Percentiles rank a stretch among this genome's conserved stretches.
These are phyloP conservation scores for Lycia hirtaria DNA, from an alignment of 2,888 invertebrate genomes.

Conservation along the genomic window DNA sequence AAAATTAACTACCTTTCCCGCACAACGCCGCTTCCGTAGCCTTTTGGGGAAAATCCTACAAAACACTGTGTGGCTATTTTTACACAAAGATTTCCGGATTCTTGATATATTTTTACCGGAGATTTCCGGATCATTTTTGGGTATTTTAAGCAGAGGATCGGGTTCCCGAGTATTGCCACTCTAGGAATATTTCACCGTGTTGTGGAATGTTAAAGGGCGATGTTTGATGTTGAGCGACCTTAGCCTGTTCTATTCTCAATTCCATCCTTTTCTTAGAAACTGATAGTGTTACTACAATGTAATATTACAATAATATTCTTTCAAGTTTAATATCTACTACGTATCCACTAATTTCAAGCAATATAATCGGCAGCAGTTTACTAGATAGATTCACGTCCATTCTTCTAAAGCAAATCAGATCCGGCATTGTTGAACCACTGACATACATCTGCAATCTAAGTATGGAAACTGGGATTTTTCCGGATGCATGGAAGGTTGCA, in stretches of 20 bases:
- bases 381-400: too few relatives aligned
- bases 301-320: too few relatives aligned
- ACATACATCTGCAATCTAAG: too few relatives aligned
- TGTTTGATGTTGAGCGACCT: not conserved
- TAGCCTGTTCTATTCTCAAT: not conserved
- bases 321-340: too few relatives aligned
- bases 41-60: constrained; percentile 13
- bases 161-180: not conserved
- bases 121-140: not conserved
- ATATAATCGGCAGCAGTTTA: too few relatives aligned
- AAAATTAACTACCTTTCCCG: constrained; percentile 76
- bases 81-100: constrained; percentile 12
- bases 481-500: too few relatives aligned
- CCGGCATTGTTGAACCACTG: too few relatives aligned
- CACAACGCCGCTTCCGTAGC: constrained; percentile 60
- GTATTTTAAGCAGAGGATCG: not conserved
- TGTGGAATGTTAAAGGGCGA: not conserved
- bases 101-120: not conserved
- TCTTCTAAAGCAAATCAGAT: too few relatives aligned
- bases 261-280: too few relatives aligned
- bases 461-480: too few relatives aligned
- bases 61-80: constrained; percentile 15
- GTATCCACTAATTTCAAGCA: too few relatives aligned
- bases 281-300: too few relatives aligned
- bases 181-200: not conserved